These are phyloP conservation scores for Crambe crambe DNA, from an alignment of 37 sponge, comb jelly and placozoan genomes.

Conservation along the genomic window DNA sequence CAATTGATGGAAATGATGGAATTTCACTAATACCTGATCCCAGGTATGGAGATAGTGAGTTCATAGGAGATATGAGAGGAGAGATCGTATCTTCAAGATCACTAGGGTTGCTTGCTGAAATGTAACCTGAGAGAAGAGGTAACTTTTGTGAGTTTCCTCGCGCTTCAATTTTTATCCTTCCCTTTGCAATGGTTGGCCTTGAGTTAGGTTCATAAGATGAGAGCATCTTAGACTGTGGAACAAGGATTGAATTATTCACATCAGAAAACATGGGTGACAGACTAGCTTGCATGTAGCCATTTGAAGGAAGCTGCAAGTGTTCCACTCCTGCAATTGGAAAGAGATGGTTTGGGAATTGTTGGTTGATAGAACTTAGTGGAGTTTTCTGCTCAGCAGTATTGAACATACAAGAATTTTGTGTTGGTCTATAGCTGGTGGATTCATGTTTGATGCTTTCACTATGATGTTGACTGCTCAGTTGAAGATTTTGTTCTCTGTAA, in stretches of 20 bases:
- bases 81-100: constrained; percentile 51
- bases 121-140: constrained; percentile 13
- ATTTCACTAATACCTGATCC: constrained; percentile 26
- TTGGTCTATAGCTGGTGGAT: neutral
- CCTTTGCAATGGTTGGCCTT: too few relatives aligned
- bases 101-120: constrained; percentile 3
- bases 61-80: constrained; percentile 44
- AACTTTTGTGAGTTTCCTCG: neutral
- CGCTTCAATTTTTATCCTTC: neutral
- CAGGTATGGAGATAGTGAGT: constrained; percentile 65
- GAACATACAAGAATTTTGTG: neutral
- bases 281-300: too few relatives aligned
- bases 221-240: constrained; percentile 17
- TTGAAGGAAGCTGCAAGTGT: constrained; percentile 49
- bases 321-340: constrained; percentile 1
- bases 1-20: constrained; percentile 21
- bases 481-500: neutral
- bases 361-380: neutral
- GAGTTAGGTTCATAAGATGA: neutral
- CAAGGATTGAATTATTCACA: constrained; percentile 48
- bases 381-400: neutral
- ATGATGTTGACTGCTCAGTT: neutral
- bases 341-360: constrained; percentile 12
- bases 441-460: neutral
- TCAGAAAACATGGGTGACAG: constrained; percentile 71